Percentiles rank a stretch among this genome's conserved stretches.
These are phyloP conservation scores for Erpetoichthys calabaricus DNA, from an alignment of 2,797 vertebrate genomes.

Conservation along the genomic window DNA sequence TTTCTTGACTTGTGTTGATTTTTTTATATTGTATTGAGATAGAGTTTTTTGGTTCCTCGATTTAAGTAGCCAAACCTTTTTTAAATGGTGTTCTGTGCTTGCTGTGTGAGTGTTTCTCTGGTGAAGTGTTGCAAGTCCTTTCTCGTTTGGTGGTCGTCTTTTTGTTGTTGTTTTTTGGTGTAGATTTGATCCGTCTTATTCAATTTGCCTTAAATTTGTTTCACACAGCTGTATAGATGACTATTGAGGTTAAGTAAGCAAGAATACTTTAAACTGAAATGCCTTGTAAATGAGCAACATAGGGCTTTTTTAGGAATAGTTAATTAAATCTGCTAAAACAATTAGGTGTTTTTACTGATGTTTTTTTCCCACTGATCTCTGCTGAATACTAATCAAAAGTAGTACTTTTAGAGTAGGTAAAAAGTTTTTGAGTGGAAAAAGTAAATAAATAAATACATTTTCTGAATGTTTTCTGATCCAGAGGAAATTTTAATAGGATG, in stretches of 20 bases:
- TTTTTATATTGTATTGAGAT: conserved; percentile 51
- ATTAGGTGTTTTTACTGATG: conserved; percentile 69
- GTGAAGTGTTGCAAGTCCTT: conserved; percentile 73
- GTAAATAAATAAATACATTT: conserved; percentile 45
- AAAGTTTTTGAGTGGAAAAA: conserved; percentile 54
- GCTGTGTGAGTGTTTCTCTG: conserved; percentile 85
- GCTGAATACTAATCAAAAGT: conserved; percentile 58
- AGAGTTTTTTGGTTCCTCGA: conserved; percentile 44
- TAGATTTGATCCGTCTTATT: conserved; percentile 72
- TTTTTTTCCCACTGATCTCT: conserved; percentile 53
- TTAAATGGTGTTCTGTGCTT: conserved; percentile 77
- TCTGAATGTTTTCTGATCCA: conserved; percentile 65
- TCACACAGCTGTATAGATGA: conserved; percentile 75
- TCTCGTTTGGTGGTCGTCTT: conserved; percentile 65
- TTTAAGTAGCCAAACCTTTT: conserved; percentile 52
- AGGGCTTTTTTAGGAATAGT: conserved; percentile 71
- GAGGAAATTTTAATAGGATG: conserved; percentile 69
- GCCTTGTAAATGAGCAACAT: conserved; percentile 77
- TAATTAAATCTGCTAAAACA: conserved; percentile 63
- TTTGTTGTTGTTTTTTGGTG: conserved; percentile 35
- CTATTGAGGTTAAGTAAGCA: conserved; percentile 64
- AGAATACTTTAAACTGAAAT: conserved; percentile 65
- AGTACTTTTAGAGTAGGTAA: conserved; percentile 50
- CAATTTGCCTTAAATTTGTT: conserved; percentile 91
- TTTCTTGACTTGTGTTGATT: conserved; percentile 30